phyloP scores from a whole-genome alignment of 2,797 vertebrate species.

The Gadopsis bispinosus region DNA sequence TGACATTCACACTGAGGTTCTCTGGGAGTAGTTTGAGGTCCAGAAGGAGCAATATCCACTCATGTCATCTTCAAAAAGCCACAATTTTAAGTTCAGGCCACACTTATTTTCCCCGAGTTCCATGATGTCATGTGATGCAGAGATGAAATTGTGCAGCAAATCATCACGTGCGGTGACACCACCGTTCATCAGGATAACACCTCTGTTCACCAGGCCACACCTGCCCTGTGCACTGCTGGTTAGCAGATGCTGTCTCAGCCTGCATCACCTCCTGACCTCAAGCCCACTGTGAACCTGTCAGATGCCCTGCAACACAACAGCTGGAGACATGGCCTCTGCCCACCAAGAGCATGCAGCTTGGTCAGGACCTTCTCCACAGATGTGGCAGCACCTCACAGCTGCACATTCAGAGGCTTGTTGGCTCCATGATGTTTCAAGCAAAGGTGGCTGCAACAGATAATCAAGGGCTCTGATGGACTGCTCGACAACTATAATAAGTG shows the following conservation, averaged over 20 bases:
- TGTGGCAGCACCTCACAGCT: constrained; percentile 41
- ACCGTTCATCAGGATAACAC: neutral
- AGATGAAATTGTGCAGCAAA: constrained; percentile 21
- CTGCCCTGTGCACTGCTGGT: constrained; percentile 18
- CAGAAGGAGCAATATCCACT: constrained; percentile 2
- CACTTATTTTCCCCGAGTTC: constrained; percentile 20
- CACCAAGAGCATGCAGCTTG: constrained; percentile 22
- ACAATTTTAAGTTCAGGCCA: neutral
- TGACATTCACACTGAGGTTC: neutral
- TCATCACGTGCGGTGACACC: neutral
- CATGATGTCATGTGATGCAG: constrained; percentile 25
- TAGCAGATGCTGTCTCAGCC: constrained; percentile 31
- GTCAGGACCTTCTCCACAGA: constrained; percentile 24
- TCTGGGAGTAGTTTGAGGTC: neutral
- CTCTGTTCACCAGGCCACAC: constrained; percentile 17
- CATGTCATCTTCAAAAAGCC: neutral
- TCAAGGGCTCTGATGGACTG: constrained; percentile 13
- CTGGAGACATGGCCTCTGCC: constrained; percentile 32
- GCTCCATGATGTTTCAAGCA: constrained; percentile 21
- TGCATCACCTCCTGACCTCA: constrained; percentile 26
- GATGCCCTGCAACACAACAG: constrained; percentile 14
- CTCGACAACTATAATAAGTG: neutral
- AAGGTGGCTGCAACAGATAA: constrained; percentile 20
- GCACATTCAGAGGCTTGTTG: constrained; percentile 37
- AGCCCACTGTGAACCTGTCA: constrained; percentile 23